These are phyloP conservation scores for Callipepla squamata DNA, from an alignment of 2,113 vertebrate genomes.

Conservation along the genomic window DNA sequence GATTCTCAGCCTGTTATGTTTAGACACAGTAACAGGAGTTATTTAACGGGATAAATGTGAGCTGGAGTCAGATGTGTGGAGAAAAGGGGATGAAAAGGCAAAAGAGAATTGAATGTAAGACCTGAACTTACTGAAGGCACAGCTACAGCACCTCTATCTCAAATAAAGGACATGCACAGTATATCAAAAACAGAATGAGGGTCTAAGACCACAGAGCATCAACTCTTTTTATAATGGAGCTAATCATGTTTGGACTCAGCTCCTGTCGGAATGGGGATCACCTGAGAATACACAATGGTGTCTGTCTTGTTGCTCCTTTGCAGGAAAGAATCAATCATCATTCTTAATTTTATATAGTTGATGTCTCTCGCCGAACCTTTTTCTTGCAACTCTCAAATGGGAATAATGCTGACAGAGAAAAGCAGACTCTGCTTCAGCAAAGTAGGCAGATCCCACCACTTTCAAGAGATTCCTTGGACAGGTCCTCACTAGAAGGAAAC, in stretches of 20 bases:
- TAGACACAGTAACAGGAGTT: constrained; percentile 1
- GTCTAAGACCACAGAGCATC: constrained; percentile 45
- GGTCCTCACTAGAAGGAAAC: background rate
- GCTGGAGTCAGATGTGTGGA: rapidly evolving
- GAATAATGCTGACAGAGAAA: background rate
- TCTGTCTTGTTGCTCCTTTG: background rate
- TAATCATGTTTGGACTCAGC: constrained; percentile 3
- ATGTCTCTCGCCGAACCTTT: background rate
- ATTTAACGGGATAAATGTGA: constrained; percentile 20
- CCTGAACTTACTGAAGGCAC: background rate
- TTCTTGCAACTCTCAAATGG: background rate
- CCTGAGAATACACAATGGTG: background rate
- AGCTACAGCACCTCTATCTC: constrained; percentile 36
- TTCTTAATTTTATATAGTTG: constrained; percentile 17
- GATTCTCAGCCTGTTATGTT: background rate
- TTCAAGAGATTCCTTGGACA: rapidly evolving
- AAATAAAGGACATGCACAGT: constrained; percentile 28
- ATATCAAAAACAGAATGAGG: constrained; percentile 41
- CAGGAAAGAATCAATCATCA: constrained; percentile 11
- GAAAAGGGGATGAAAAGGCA: background rate
- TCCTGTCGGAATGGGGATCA: constrained; percentile 12
- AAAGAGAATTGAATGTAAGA: constrained; percentile 29
- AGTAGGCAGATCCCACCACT: background rate
- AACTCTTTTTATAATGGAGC: background rate
- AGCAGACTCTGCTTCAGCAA: background rate